Conservation (phyloP, 1,140 invertebrate species). For the Vanessa atalanta region DNA sequence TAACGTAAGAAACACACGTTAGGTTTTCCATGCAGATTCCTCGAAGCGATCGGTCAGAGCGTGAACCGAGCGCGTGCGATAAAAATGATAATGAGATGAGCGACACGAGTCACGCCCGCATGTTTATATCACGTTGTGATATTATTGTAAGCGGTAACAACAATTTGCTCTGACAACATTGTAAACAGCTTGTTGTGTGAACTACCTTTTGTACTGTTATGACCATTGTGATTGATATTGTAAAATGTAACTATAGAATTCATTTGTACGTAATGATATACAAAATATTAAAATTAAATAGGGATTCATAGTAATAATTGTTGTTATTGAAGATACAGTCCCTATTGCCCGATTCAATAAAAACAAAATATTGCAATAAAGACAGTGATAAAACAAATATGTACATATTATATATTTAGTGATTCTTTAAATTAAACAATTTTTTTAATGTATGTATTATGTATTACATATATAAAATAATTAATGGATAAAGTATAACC, state of each 20-base stretch:
- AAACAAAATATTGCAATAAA: too few species aligned
- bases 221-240: neutral
- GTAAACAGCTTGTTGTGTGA: conserved; percentile 13
- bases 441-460: too few species aligned
- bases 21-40: conserved; percentile 15
- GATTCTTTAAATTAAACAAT: too few species aligned
- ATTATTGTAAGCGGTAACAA: conserved; percentile 18
- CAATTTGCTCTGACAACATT: conserved; percentile 17
- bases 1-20: neutral
- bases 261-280: neutral
- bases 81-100: conserved; percentile 34
- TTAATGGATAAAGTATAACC: too few species aligned
- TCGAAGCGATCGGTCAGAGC: conserved; percentile 17
- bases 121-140: conserved; percentile 27
- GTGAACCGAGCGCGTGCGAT: conserved; percentile 28
- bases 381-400: too few species aligned
- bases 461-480: too few species aligned
- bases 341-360: too few species aligned
- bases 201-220: neutral
- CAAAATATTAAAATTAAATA: neutral
- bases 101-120: conserved; percentile 26
- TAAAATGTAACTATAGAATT: neutral
- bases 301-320: neutral
- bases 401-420: too few species aligned
- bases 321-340: neutral